Evolutionary conservation across 2,797 vertebrate species (phyloP).

Genomic region (Paratrypauchen microcephalus): DNA sequence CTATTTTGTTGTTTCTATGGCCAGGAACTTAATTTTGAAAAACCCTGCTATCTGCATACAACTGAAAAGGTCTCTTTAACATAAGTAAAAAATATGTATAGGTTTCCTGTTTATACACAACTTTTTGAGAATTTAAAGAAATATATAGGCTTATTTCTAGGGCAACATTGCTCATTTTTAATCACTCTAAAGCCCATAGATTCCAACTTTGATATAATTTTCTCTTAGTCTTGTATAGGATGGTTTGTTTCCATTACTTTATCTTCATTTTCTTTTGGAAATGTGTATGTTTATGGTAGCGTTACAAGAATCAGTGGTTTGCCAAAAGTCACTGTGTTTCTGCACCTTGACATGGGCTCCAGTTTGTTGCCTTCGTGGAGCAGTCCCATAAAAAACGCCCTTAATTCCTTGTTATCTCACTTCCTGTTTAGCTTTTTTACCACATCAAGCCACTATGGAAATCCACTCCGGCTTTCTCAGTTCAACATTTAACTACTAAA

Average conservation of each 20-base stretch:
- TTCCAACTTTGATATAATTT: background rate
- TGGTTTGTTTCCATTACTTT: background rate
- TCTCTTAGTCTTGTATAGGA: background rate
- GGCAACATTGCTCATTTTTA: no score
- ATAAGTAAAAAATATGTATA: no score
- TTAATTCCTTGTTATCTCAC: conserved; percentile 52
- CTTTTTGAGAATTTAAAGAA: background rate
- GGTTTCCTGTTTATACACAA: background rate
- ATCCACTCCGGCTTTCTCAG: background rate
- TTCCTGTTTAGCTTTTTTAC: conserved; percentile 47
- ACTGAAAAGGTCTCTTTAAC: no score
- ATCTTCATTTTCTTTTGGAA: background rate
- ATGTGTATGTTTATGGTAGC: background rate
- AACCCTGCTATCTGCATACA: no score
- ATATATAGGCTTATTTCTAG: no score
- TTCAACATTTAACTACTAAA: background rate
- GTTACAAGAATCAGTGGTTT: background rate
- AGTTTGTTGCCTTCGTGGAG: conserved; percentile 22
- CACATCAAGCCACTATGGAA: conserved; percentile 12
- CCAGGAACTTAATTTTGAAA: conserved; percentile 5
- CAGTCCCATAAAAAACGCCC: conserved; percentile 25
- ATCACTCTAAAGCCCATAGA: no score
- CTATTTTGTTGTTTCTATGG: conserved; percentile 34
- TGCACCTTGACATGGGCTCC: conserved; percentile 27
- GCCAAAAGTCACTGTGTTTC: conserved; percentile 10